Percentiles rank a stretch among this genome's conserved stretches.
Evolutionary conservation across 2,888 invertebrate species (phyloP).

Genomic region (Apamea monoglypha): DNA sequence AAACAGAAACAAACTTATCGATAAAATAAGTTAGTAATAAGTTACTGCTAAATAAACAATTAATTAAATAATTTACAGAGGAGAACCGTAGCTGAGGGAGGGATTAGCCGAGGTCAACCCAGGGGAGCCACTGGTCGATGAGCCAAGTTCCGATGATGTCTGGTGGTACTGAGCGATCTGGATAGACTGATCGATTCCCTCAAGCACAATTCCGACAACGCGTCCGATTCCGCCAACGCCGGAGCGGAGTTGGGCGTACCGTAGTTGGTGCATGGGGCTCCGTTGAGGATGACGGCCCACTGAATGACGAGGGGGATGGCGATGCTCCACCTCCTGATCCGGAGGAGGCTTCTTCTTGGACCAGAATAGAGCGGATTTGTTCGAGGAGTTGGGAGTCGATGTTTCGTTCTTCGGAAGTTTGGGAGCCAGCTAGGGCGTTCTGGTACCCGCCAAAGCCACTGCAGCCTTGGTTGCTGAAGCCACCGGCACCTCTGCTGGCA

Average conservation of each 20-base stretch:
- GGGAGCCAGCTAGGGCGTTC: neutral
- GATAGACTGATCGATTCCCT: conserved; percentile 19
- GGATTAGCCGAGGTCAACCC: neutral
- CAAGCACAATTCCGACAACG: conserved; percentile 6
- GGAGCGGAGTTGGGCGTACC: neutral
- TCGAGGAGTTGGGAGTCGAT: conserved; percentile 27
- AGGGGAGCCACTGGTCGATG: no score
- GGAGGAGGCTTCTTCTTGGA: conserved; percentile 9
- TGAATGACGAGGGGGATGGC: neutral
- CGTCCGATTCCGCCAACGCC: neutral
- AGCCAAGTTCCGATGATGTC: neutral
- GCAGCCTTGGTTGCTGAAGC: neutral
- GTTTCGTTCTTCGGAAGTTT: conserved; percentile 29
- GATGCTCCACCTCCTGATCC: neutral
- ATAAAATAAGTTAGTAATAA: conserved; percentile 25
- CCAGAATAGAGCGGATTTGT: conserved; percentile 22
- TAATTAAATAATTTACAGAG: neutral
- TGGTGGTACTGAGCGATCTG: conserved; percentile 22
- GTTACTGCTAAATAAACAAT: conserved; percentile 5
- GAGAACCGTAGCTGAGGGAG: neutral
- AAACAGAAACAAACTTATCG: conserved; percentile 2
- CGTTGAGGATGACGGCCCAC: neutral
- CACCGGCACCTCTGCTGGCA: neutral
- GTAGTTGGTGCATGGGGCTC: neutral
- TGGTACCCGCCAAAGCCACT: conserved; percentile 2